Percentiles rank a stretch among this genome's conserved stretches.
phyloP scores from a whole-genome alignment of 2,888 invertebrate species.

The Cryptus viduatorius region DNA sequence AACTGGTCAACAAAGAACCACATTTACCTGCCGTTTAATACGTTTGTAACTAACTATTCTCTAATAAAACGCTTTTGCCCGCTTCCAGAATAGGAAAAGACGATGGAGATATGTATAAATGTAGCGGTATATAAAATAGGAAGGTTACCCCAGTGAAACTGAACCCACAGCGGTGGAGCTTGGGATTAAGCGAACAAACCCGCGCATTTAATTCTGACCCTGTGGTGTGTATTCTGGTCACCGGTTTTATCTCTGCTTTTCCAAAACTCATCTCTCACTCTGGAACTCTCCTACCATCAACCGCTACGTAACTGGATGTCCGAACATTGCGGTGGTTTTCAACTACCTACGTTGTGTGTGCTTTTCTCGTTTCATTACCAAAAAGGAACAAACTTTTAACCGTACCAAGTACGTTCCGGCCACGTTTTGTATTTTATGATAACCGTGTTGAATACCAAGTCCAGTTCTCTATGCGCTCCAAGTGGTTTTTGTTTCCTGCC shows the following conservation, averaged over 20 bases:
- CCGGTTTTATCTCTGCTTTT: slow-evolving; percentile 39
- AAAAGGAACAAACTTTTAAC: background rate
- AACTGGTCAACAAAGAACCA: slow-evolving; percentile 45
- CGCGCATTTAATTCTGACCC: slow-evolving; percentile 30
- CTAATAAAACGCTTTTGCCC: slow-evolving; percentile 73
- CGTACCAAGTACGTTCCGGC: background rate
- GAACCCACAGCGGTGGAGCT: slow-evolving; percentile 40
- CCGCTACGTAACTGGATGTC: slow-evolving; percentile 26
- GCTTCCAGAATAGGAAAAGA: slow-evolving; percentile 57
- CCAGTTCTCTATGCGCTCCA: background rate
- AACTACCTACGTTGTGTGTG: background rate
- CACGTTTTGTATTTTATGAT: background rate
- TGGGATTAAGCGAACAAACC: slow-evolving; percentile 35
- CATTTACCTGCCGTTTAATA: slow-evolving; percentile 74
- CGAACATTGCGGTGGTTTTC: slow-evolving; percentile 30
- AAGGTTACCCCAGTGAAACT: slow-evolving; percentile 11
- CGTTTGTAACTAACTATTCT: slow-evolving; percentile 67
- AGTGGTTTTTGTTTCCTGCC: background rate
- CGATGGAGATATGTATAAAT: slow-evolving; percentile 44
- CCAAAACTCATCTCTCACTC: slow-evolving; percentile 52
- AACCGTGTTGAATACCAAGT: no score
- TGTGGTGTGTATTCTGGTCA: slow-evolving; percentile 6
- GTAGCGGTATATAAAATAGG: slow-evolving; percentile 5
- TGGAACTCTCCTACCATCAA: slow-evolving; percentile 10
- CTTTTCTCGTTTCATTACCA: slow-evolving; percentile 12